A percentile compares a stretch with the other conserved stretches of the same genome.
phyloP scores from a whole-genome alignment of 2,888 invertebrate genomes.

The Calameuta filiformis region DNA sequence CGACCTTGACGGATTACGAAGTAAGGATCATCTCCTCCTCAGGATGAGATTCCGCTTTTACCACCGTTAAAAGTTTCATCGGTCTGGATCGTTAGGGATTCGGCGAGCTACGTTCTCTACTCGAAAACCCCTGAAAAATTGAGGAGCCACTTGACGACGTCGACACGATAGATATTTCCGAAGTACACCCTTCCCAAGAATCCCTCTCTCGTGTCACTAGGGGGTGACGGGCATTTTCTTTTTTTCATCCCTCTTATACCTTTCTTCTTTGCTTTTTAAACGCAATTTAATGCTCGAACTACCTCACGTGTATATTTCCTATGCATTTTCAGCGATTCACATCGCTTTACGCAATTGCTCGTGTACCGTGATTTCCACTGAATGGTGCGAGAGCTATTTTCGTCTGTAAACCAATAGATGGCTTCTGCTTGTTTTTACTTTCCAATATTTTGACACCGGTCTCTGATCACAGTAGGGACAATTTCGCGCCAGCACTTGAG shows the following conservation, averaged over 20 bases:
- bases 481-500: background rate
- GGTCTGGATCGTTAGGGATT: constrained; percentile 21
- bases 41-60: constrained; percentile 45
- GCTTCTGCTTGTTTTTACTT: background rate
- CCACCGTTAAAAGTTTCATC: constrained; percentile 44
- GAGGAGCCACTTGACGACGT: constrained; percentile 19
- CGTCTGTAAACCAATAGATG: background rate
- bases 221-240: background rate
- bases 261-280: background rate
- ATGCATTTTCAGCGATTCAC: background rate
- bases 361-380: background rate
- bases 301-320: background rate
- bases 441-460: background rate
- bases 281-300: background rate
- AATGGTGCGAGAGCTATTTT: background rate
- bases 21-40: background rate
- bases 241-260: background rate
- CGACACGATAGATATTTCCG: background rate
- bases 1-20: background rate
- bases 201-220: background rate
- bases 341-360: background rate
- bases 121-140: constrained; percentile 13
- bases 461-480: background rate
- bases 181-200: background rate
- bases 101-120: constrained; percentile 13